Conservation (phyloP, 2,888 invertebrate genomes). For the Parasteatoda lunata region DNA sequence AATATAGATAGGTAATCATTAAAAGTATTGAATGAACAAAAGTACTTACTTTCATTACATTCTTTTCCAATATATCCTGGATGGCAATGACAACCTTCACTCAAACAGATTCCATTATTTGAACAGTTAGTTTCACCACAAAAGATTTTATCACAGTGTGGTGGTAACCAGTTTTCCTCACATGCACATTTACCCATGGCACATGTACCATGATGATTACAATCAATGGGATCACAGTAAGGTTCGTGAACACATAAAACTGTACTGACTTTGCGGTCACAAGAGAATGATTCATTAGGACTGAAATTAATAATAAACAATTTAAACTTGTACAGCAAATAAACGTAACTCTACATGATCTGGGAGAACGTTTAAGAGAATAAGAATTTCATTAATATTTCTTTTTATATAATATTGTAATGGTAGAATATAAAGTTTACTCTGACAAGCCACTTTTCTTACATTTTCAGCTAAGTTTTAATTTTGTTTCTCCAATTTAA, state of each 20-base stretch:
- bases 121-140: constrained; percentile 72
- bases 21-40: too few relatives aligned
- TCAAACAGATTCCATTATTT: constrained; percentile 73
- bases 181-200: constrained; percentile 73
- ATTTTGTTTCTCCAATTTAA: too few relatives aligned
- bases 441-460: too few relatives aligned
- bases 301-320: constrained; percentile 16
- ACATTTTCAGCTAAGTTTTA: too few relatives aligned
- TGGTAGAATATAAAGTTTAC: too few relatives aligned
- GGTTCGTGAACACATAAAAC: constrained; percentile 74
- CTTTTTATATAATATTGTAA: too few relatives aligned
- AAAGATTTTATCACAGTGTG: constrained; percentile 72
- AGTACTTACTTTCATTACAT: constrained; percentile 72
- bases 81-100: constrained; percentile 74
- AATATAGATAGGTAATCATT: too few relatives aligned
- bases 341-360: too few relatives aligned
- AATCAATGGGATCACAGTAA: constrained; percentile 71
- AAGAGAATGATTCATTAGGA: constrained; percentile 71
- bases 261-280: constrained; percentile 73
- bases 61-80: constrained; percentile 72
- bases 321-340: too few relatives aligned
- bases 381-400: too few relatives aligned
- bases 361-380: too few relatives aligned
- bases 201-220: constrained; percentile 73
- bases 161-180: constrained; percentile 72